phyloP scores from a whole-genome alignment of 2,888 invertebrate species.

The Heliconius ismenius region DNA sequence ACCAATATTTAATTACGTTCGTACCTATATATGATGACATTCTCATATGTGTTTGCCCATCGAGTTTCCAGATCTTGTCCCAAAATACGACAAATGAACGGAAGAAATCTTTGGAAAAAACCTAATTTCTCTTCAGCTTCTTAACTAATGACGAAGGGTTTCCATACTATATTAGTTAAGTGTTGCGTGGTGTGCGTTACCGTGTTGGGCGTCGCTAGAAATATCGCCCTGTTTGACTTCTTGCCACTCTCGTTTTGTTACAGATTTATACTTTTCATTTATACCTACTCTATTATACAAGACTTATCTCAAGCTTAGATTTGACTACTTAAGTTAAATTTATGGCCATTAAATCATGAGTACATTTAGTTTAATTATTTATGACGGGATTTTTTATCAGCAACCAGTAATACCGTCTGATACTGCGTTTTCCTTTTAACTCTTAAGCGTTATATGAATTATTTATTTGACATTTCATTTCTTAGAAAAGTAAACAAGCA shows the following conservation, averaged over 20 bases:
- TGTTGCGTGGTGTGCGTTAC: constrained; percentile 63
- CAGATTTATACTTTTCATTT: constrained; percentile 9
- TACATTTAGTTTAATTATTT: constrained; percentile 2
- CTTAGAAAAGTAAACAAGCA: constrained; percentile 26
- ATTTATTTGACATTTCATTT: constrained; percentile 32
- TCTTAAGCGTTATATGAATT: constrained; percentile 32
- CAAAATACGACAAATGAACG: constrained; percentile 7
- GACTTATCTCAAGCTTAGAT: neutral
- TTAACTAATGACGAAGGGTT: constrained; percentile 58
- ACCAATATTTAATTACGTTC: neutral
- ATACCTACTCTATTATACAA: neutral
- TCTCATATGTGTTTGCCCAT: neutral
- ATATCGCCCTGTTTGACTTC: constrained; percentile 66
- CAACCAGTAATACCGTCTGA: neutral
- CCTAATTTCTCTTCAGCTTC: constrained; percentile 50
- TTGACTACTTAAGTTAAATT: constrained; percentile 6
- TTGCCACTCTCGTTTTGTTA: constrained; percentile 47
- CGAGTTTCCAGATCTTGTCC: neutral
- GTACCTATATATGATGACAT: neutral
- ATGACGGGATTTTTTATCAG: constrained; percentile 40
- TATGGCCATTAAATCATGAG: constrained; percentile 7
- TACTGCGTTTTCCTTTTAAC: constrained; percentile 26
- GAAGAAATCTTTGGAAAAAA: constrained; percentile 9
- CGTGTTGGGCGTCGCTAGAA: constrained; percentile 69
- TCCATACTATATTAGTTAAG: constrained; percentile 72